Base-by-base conservation (phyloP, 2,797 vertebrate genomes). In the Somateria mollissima region DNA sequence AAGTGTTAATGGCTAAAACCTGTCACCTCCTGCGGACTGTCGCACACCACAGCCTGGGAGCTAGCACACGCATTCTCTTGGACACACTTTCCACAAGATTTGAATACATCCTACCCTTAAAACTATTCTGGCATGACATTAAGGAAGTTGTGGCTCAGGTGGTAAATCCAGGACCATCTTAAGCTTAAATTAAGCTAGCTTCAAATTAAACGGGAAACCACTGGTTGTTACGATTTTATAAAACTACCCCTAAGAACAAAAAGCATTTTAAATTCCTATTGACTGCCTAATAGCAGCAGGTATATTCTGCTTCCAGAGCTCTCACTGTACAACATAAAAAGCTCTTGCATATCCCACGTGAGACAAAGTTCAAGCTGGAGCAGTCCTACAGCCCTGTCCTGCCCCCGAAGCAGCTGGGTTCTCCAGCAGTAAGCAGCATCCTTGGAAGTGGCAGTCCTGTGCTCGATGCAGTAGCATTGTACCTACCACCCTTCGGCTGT, bases 111-210 rank as follows among this genome's bases (percentile, higher is more conserved):
- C 87, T 90, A 65, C 80, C 51, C 74, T 88, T 84, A 85, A 82
- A 94, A 88, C 72, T 84, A 67, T 73, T 65, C 71, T 97, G 95
- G 96, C 95, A 94, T 30, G 67, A 71, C 56, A 84, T 90, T 32
- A 88, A 94, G 90, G 96, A 96, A 96, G 92, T 76, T 96, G 96
- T 92, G 94, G 92, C 89, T 95, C 94, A 82, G 94, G 90, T 90
- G 90, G 92, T 97, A 95, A 96, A 95, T 79, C 47, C 80, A 95
- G 60, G 87, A 94, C 91, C 66, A 82, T 96, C 94, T 92, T 95
- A 19, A 45, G 43, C 43, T 45, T 91, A 92, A 96, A 96, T 90
- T 90, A 94, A 91, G 61, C 78, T 87, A 34, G 70, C 91, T 90
- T 94, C 79, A 95, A 94, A 95, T 92, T 94, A 94, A 76, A 94